phyloP scores from a whole-genome alignment of 2,888 invertebrate species.

The Tineola bisselliella region DNA sequence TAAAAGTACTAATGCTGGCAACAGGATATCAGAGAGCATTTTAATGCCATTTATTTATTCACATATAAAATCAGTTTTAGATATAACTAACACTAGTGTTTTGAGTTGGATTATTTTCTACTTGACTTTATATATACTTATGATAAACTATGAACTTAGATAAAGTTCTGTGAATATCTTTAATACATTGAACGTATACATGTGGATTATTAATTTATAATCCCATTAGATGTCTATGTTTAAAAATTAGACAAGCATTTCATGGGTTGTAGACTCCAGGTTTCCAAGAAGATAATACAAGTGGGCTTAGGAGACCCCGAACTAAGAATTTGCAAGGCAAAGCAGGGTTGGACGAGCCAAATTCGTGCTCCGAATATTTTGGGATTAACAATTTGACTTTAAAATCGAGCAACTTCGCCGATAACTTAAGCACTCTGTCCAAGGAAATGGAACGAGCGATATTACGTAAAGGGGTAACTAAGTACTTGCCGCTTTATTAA shows the following conservation, averaged over 20 bases:
- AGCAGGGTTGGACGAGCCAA: constrained; percentile 13
- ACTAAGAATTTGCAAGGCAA: constrained; percentile 15
- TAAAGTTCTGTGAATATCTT: no score
- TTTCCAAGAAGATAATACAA: constrained; percentile 10
- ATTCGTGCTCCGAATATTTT: constrained; percentile 15
- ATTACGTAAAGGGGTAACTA: background rate
- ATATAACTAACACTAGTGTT: no score
- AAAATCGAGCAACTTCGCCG: constrained; percentile 12
- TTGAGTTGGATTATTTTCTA: no score
- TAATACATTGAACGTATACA: no score
- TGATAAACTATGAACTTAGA: no score
- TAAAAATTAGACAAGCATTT: background rate
- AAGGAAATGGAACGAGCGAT: constrained; percentile 4
- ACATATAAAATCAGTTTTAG: no score
- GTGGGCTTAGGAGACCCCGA: background rate
- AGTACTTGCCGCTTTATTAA: background rate
- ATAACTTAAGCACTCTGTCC: constrained; percentile 5
- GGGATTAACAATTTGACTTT: constrained; percentile 16
- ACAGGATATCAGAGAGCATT: no score
- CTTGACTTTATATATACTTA: no score
- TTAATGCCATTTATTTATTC: no score
- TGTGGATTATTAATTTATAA: no score
- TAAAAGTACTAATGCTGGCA: no score
- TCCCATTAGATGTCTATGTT: no score
- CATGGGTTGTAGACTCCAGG: background rate